phyloP scores from a whole-genome alignment of 2,888 invertebrate species.

The Sarcophaga caerulescens region DNA sequence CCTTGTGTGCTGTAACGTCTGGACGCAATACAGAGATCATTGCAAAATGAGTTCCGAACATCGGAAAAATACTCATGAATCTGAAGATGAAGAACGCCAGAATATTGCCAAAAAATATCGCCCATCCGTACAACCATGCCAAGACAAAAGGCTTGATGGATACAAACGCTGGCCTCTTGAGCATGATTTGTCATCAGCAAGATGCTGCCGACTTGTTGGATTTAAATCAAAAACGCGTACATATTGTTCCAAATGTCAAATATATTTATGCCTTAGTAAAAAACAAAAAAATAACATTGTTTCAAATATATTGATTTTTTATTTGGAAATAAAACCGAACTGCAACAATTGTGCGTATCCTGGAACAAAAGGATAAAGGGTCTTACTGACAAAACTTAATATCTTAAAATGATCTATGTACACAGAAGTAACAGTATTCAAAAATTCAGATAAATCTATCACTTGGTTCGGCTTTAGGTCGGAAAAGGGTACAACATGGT shows the following conservation, averaged over 20 bases:
- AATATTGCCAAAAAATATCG: constrained; percentile 50
- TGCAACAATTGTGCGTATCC: too few relatives aligned
- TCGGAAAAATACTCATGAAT: constrained; percentile 48
- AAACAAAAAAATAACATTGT: constrained; percentile 33
- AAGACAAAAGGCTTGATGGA: constrained; percentile 54
- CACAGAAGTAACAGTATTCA: too few relatives aligned
- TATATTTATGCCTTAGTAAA: constrained; percentile 47
- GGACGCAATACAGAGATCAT: constrained; percentile 50
- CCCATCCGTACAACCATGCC: constrained; percentile 48
- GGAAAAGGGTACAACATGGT: too few relatives aligned
- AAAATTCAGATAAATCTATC: too few relatives aligned
- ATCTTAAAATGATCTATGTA: too few relatives aligned
- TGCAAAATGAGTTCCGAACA: constrained; percentile 44
- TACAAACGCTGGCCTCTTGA: constrained; percentile 44
- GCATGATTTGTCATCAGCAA: constrained; percentile 60
- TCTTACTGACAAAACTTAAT: too few relatives aligned
- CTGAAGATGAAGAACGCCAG: constrained; percentile 33
- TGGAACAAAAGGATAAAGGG: too few relatives aligned
- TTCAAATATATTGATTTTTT: constrained; percentile 28
- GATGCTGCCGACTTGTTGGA: constrained; percentile 39
- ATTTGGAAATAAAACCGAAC: too few relatives aligned
- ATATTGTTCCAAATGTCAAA: constrained; percentile 33
- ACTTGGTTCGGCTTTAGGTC: too few relatives aligned
- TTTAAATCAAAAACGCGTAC: constrained; percentile 24
- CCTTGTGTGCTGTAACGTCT: constrained; percentile 33